Conservation (phyloP, 2,797 vertebrate genomes). For the Halcyon leucocephala region DNA sequence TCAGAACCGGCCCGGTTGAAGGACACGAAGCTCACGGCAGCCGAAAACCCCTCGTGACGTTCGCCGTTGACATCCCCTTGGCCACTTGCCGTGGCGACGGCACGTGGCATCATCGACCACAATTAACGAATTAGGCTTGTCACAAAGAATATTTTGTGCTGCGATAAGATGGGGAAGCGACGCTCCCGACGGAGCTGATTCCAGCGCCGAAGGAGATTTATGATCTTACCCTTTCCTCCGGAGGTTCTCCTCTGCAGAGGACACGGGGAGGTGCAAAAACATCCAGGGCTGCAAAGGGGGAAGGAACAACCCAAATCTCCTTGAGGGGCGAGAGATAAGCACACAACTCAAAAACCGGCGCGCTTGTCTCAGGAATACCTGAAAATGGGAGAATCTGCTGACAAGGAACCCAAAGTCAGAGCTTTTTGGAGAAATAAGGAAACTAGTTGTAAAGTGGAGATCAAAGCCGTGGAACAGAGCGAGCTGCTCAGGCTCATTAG, state of each 20-base stretch:
- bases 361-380: not conserved
- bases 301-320: not conserved
- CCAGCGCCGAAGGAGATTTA: not conserved
- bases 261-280: not conserved
- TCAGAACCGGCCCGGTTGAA: not conserved
- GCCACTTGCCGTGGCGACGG: not conserved
- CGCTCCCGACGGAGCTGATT: rapidly evolving
- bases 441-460: conserved; percentile 9
- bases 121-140: conserved; percentile 5
- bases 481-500: conserved; percentile 38
- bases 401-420: not conserved
- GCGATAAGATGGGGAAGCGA: not conserved
- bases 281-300: not conserved
- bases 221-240: not conserved
- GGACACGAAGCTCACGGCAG: not conserved
- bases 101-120: not conserved
- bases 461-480: conserved; percentile 16
- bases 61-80: not conserved
- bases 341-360: rapidly evolving
- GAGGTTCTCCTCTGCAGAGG: not conserved
- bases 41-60: not conserved
- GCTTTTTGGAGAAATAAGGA: not conserved
- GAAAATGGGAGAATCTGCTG: not conserved
- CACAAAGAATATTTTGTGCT: not conserved
- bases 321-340: not conserved